Evolutionary conservation across 2,797 vertebrate species (phyloP).

Genomic region (Coluber constrictor): DNA sequence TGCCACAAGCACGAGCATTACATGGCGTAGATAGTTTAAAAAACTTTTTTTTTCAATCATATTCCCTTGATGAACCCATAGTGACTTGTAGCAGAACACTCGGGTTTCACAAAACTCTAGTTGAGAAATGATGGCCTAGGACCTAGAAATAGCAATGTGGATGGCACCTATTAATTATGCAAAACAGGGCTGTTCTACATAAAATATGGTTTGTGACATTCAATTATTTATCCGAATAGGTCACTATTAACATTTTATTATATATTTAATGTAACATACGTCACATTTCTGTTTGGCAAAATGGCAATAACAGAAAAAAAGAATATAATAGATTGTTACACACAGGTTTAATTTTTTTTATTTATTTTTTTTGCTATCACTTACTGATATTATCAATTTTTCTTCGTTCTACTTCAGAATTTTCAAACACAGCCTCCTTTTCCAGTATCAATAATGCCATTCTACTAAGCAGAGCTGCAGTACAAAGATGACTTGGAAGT

Average conservation of each 20-base stretch:
- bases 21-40: background rate
- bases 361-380: slow-evolving; percentile 32
- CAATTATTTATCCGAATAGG: background rate
- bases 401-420: slow-evolving; percentile 54
- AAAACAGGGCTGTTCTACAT: background rate
- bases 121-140: background rate
- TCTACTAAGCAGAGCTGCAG: slow-evolving; percentile 82
- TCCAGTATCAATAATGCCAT: slow-evolving; percentile 69
- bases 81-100: background rate
- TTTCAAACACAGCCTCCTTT: slow-evolving; percentile 60
- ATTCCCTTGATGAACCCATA: background rate
- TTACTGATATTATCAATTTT: slow-evolving; percentile 80
- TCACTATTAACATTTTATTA: background rate
- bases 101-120: background rate
- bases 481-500: slow-evolving; percentile 86
- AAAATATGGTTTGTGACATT: background rate
- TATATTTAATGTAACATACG: background rate
- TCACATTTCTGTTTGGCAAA: background rate
- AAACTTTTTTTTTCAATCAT: background rate
- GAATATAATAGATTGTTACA: background rate
- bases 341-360: background rate
- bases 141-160: background rate
- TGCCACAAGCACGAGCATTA: background rate
- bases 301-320: background rate
- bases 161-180: background rate